These are phyloP conservation scores for Tribolium freemani DNA, from an alignment of 2,888 invertebrate genomes.

Conservation along the genomic window DNA sequence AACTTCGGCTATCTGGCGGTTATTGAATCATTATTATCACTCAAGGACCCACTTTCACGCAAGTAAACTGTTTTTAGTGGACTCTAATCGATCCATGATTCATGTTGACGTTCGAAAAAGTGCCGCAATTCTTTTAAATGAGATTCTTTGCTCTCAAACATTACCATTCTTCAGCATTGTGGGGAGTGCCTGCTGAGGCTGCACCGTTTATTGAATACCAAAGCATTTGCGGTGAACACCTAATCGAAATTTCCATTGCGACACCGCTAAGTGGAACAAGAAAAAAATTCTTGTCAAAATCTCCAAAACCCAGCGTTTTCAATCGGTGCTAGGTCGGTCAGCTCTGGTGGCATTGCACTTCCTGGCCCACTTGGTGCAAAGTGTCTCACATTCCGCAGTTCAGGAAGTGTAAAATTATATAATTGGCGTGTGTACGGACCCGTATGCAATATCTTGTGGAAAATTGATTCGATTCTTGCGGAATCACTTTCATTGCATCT, in stretches of 20 bases:
- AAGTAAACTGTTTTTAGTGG: neutral
- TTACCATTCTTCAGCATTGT: neutral
- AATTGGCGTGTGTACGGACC: neutral
- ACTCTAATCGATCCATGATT: neutral
- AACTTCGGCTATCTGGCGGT: neutral
- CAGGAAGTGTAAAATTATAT: slow-evolving; percentile 4
- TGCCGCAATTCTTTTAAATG: too few species aligned
- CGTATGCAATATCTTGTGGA: neutral
- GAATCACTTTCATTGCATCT: slow-evolving; percentile 10
- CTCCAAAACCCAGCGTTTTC: neutral
- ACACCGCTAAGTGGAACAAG: neutral
- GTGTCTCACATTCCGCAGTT: slow-evolving; percentile 4
- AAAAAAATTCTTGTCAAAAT: neutral
- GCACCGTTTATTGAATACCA: slow-evolving; percentile 18
- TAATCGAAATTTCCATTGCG: slow-evolving; percentile 38
- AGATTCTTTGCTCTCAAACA: slow-evolving; percentile 6
- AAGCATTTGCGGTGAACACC: slow-evolving; percentile 32
- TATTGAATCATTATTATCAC: slow-evolving; percentile 12
- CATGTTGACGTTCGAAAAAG: neutral
- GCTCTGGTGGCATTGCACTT: neutral
- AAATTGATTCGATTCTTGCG: slow-evolving; percentile 12
- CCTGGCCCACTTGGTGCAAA: neutral
- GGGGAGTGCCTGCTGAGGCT: slow-evolving; percentile 25
- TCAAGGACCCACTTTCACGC: slow-evolving; percentile 23
- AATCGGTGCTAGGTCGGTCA: neutral